phyloP scores from a whole-genome alignment of 1,140 invertebrate species.

The Trypoxylus dichotomus region DNA sequence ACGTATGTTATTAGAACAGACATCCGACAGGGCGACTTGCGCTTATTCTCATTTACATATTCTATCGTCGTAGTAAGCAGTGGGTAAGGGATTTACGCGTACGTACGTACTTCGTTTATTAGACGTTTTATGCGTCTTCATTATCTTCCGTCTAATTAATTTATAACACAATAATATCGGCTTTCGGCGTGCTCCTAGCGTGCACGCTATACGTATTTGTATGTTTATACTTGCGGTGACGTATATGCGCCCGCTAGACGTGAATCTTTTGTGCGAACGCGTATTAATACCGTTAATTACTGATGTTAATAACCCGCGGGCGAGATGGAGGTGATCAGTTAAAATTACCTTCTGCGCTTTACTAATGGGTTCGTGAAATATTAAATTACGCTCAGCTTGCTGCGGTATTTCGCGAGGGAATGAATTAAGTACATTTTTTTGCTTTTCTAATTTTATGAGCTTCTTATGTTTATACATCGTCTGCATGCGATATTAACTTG shows the following conservation, averaged over 20 bases:
- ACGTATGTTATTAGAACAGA: too few relatives aligned
- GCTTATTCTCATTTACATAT: too few relatives aligned
- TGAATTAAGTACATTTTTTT: too few relatives aligned
- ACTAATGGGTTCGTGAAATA: constrained; percentile 13
- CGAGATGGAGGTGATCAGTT: neutral
- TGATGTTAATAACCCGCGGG: constrained; percentile 8
- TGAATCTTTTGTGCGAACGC: neutral
- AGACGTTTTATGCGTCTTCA: neutral
- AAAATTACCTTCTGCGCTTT: neutral
- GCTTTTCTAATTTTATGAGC: too few relatives aligned
- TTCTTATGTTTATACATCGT: too few relatives aligned
- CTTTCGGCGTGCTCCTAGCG: neutral
- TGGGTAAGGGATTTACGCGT: too few relatives aligned
- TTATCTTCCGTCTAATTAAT: constrained; percentile 14
- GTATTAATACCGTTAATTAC: constrained; percentile 9
- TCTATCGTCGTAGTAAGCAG: too few relatives aligned
- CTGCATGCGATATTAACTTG: too few relatives aligned
- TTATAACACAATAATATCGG: constrained; percentile 10
- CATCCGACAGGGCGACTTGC: too few relatives aligned
- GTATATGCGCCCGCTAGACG: neutral
- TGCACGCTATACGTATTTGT: neutral
- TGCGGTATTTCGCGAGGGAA: neutral
- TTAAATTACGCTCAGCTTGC: constrained; percentile 13
- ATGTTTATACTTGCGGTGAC: neutral
- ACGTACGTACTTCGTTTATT: neutral